Conservation (phyloP, 2,113 vertebrate species). For the Upupa epops region DNA sequence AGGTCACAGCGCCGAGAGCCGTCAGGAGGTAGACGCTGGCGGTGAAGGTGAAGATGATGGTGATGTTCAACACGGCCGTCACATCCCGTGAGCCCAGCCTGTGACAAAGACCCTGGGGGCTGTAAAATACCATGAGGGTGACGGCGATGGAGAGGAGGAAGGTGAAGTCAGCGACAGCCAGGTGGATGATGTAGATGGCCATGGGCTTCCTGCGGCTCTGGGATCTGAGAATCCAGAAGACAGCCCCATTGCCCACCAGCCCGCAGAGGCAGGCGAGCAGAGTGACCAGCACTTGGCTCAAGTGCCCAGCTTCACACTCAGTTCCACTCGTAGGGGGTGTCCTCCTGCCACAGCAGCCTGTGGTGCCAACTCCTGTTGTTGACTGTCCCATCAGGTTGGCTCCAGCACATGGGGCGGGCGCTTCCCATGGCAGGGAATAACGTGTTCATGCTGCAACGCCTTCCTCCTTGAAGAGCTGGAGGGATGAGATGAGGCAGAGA, state of each 20-base stretch:
- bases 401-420: background rate
- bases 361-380: background rate
- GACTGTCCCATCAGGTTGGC: fast-evolving
- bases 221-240: background rate
- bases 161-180: background rate
- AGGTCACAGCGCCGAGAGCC: constrained; percentile 22
- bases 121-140: background rate
- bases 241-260: background rate
- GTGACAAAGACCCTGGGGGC: background rate
- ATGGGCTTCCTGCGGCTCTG: background rate
- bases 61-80: background rate
- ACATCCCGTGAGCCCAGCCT: background rate
- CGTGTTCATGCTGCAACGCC: background rate
- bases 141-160: background rate
- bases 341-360: background rate
- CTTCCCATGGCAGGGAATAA: background rate
- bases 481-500: background rate
- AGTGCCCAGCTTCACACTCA: background rate
- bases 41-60: background rate
- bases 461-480: background rate
- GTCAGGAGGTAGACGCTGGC: constrained; percentile 40
- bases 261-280: background rate
- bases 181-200: background rate
- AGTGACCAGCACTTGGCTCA: background rate
- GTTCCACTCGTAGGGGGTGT: background rate